Evolutionary conservation across 2,888 invertebrate genomes (phyloP).

Genomic region (Alviniconcha strummeri): DNA sequence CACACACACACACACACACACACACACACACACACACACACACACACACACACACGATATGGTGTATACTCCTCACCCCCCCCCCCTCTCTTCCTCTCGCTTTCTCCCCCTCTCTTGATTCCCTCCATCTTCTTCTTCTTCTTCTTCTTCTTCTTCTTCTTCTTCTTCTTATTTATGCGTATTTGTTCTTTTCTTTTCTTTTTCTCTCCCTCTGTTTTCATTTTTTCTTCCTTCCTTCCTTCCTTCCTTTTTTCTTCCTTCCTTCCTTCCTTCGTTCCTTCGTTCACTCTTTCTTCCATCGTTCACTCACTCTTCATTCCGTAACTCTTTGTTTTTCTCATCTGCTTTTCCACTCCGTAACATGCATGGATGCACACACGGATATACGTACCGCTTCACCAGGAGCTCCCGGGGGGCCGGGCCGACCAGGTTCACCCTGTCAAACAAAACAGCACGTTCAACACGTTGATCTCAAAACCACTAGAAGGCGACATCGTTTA

Average conservation of each 20-base stretch:
- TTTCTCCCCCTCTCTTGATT: background rate
- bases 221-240: background rate
- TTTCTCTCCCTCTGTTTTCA: background rate
- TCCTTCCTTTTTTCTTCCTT: background rate
- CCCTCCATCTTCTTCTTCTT: background rate
- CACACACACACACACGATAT: too few relatives aligned
- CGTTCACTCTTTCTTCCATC: too few relatives aligned
- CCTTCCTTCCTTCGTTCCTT: background rate
- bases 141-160: background rate
- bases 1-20: too few relatives aligned
- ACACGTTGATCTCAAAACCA: too few relatives aligned
- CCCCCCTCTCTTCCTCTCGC: background rate
- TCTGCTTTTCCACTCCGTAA: too few relatives aligned
- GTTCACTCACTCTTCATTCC: too few relatives aligned
- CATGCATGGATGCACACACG: too few relatives aligned
- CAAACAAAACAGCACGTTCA: conserved; percentile 27
- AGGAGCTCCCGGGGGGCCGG: conserved; percentile 76
- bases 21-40: too few relatives aligned
- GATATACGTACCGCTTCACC: conserved; percentile 41
- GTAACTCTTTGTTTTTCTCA: too few relatives aligned
- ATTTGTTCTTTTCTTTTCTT: background rate
- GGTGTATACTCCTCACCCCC: too few relatives aligned
- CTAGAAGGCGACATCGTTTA: too few relatives aligned
- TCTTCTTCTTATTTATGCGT: background rate
- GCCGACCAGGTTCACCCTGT: conserved; percentile 78